A percentile compares a stretch with the other conserved stretches of the same genome.
Evolutionary conservation across 2,888 invertebrate genomes (phyloP).

Genomic region (Rhingia rostrata): DNA sequence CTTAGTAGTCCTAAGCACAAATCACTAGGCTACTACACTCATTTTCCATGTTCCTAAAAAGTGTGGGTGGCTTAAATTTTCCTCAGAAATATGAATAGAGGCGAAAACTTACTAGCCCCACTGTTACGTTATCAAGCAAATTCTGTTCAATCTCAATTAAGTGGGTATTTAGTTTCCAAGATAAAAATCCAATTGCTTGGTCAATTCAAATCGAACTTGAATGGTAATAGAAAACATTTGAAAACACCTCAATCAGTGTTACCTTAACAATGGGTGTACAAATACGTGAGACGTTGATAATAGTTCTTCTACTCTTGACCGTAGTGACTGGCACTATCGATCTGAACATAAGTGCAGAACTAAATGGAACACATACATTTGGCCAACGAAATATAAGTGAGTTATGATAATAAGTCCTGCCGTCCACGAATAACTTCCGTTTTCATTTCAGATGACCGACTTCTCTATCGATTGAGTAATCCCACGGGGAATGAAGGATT

Average conservation of each 20-base stretch:
- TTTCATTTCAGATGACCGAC: conserved; percentile 38
- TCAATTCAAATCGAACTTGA: background rate
- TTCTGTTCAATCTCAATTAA: conserved; percentile 23
- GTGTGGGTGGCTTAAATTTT: too few species aligned
- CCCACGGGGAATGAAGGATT: conserved; percentile 26
- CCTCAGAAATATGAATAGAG: too few species aligned
- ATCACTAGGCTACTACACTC: too few species aligned
- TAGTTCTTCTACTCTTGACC: background rate
- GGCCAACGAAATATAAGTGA: conserved; percentile 33
- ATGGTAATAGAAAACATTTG: background rate
- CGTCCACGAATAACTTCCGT: too few species aligned
- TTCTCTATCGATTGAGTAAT: conserved; percentile 35
- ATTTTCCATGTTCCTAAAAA: too few species aligned
- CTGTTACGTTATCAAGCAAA: conserved; percentile 1
- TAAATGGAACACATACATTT: conserved; percentile 30
- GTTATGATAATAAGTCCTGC: background rate
- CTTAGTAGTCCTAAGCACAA: too few species aligned
- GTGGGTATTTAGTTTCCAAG: conserved; percentile 19
- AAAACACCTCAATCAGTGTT: conserved; percentile 1
- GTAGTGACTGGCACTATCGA: background rate
- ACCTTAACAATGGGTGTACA: conserved; percentile 8
- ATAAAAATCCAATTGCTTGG: conserved; percentile 8
- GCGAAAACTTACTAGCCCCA: background rate
- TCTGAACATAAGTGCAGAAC: background rate
- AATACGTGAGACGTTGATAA: background rate